These are phyloP conservation scores for Folsomia candida DNA, from an alignment of 2,888 invertebrate species.

Conservation along the genomic window DNA sequence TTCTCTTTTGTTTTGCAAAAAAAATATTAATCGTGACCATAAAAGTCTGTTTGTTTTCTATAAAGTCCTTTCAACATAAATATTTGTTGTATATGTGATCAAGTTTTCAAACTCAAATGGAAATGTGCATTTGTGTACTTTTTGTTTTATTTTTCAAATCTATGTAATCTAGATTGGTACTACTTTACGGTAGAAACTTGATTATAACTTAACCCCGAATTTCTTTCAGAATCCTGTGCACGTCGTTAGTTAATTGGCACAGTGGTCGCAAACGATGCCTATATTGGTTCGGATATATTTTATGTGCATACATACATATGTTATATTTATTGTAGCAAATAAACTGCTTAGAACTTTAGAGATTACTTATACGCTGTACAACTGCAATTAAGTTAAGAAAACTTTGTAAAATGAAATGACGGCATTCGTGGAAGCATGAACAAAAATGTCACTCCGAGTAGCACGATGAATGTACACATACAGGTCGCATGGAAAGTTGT, in stretches of 20 bases:
- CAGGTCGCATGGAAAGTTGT: background rate
- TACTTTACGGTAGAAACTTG: slow-evolving; percentile 10
- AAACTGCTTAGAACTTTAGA: background rate
- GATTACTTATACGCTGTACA: background rate
- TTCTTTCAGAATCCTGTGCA: slow-evolving; percentile 10
- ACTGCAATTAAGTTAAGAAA: background rate
- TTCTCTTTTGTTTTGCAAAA: too few species aligned
- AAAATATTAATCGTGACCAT: too few species aligned
- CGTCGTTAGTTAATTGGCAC: background rate
- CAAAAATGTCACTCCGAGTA: too few species aligned
- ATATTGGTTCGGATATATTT: background rate
- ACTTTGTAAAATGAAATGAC: background rate
- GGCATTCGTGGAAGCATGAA: background rate
- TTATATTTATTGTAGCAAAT: background rate
- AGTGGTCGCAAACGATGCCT: background rate
- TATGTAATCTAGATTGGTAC: too few species aligned
- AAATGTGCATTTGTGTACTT: too few species aligned
- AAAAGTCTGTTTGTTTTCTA: too few species aligned
- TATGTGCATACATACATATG: background rate
- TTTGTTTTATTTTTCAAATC: too few species aligned
- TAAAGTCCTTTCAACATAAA: too few species aligned
- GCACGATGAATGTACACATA: background rate
- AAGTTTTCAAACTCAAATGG: too few species aligned
- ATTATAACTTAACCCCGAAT: slow-evolving; percentile 8
- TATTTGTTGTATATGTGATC: too few species aligned